Percentiles rank a stretch among this genome's conserved stretches.
Evolutionary conservation across 2,888 invertebrate species (phyloP).

Genomic region (Ametastegia equiseti): DNA sequence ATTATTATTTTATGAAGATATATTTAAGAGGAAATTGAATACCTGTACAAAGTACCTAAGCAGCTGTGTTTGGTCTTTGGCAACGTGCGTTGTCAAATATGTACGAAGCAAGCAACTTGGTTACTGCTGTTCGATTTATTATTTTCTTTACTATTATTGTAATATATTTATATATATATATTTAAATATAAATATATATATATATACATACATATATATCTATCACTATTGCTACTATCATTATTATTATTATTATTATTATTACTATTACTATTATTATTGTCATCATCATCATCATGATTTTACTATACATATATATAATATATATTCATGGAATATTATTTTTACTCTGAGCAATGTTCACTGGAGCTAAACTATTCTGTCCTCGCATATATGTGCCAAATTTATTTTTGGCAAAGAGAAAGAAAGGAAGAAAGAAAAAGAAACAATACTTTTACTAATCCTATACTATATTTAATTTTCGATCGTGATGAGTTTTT

Average conservation of each 20-base stretch:
- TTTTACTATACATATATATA: too few species aligned
- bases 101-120: slow-evolving; percentile 57
- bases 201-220: slow-evolving; percentile 52
- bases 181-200: slow-evolving; percentile 52
- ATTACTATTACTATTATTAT: slow-evolving; percentile 51
- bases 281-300: slow-evolving; percentile 59
- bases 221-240: slow-evolving; percentile 62
- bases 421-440: slow-evolving; percentile 27
- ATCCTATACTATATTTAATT: slow-evolving; percentile 13
- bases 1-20: slow-evolving; percentile 49
- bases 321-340: slow-evolving; percentile 58
- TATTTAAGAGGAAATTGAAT: slow-evolving; percentile 49
- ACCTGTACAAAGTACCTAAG: slow-evolving; percentile 59
- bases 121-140: slow-evolving; percentile 60
- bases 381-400: slow-evolving; percentile 58
- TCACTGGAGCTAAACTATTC: slow-evolving; percentile 57
- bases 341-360: slow-evolving; percentile 47
- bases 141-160: slow-evolving; percentile 61
- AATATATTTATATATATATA: slow-evolving; percentile 66
- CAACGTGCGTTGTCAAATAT: slow-evolving; percentile 24
- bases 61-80: slow-evolving; percentile 49
- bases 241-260: slow-evolving; percentile 51
- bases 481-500: neutral
- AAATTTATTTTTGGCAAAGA: slow-evolving; percentile 48
- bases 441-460: slow-evolving; percentile 30